A percentile compares a stretch with the other conserved stretches of the same genome.
Evolutionary conservation across 2,797 vertebrate species (phyloP).

Genomic region (Melanotaenia trifasciata): DNA sequence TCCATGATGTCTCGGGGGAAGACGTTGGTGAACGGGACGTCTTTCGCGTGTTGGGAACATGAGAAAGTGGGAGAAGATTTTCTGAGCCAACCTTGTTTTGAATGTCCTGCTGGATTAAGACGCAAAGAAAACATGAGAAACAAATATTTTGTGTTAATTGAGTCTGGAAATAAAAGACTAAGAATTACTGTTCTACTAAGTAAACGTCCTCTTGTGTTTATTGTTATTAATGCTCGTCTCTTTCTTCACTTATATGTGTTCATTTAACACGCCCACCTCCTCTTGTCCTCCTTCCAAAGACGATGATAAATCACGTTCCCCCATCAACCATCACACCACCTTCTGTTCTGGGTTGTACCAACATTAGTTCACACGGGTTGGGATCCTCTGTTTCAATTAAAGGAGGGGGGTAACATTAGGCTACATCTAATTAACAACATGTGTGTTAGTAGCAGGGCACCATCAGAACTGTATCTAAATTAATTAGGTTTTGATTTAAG

Average conservation of each 20-base stretch:
- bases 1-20: too few relatives aligned
- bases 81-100: too few relatives aligned
- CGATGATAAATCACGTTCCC: slow-evolving; percentile 40
- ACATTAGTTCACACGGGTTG: slow-evolving; percentile 86
- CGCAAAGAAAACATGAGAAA: too few relatives aligned
- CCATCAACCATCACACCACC: slow-evolving; percentile 43
- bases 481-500: slow-evolving; percentile 97
- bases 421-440: slow-evolving; percentile 93
- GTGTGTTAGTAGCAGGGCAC: slow-evolving; percentile 93
- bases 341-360: slow-evolving; percentile 82
- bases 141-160: too few relatives aligned
- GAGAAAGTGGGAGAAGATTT: too few relatives aligned
- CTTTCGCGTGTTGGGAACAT: too few relatives aligned
- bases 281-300: slow-evolving; percentile 7
- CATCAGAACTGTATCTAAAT: slow-evolving; percentile 96
- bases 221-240: background rate
- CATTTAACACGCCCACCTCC: slow-evolving; percentile 3
- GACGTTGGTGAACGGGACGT: too few relatives aligned
- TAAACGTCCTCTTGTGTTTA: too few relatives aligned
- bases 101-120: too few relatives aligned
- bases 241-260: slow-evolving; percentile 8
- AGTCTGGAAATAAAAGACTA: too few relatives aligned
- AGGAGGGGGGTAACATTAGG: slow-evolving; percentile 84
- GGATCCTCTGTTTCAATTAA: slow-evolving; percentile 87
- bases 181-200: too few relatives aligned